Evolutionary conservation across 2,797 vertebrate genomes (phyloP).

Genomic region (Squalus acanthias): DNA sequence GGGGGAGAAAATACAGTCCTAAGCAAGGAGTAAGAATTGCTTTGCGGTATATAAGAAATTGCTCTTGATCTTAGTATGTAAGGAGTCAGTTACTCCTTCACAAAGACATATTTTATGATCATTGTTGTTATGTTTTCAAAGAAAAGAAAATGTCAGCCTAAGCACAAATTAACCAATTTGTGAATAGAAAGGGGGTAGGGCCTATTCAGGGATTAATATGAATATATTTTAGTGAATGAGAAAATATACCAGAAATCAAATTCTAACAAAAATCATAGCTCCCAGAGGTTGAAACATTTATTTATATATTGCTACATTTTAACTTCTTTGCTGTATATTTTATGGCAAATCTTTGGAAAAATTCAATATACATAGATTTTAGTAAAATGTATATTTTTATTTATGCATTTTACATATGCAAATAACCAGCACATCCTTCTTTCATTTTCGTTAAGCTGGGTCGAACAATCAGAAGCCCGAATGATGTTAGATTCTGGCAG

Average conservation of each 20-base stretch:
- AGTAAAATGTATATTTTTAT: neutral
- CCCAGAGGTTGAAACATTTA: neutral
- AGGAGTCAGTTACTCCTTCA: neutral
- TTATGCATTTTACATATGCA: neutral
- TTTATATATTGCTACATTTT: neutral
- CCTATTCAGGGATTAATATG: neutral
- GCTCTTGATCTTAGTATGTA: neutral
- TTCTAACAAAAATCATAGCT: neutral
- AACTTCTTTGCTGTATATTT: neutral
- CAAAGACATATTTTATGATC: neutral
- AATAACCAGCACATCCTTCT: neutral
- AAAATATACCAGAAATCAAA: neutral
- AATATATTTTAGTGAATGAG: neutral
- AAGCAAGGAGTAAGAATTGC: neutral
- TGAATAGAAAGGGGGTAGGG: neutral
- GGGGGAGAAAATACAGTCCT: neutral
- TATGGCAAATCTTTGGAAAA: neutral
- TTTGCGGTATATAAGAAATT: neutral
- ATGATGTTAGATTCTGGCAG: constrained; percentile 54
- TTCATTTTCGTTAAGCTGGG: neutral
- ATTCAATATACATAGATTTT: neutral
- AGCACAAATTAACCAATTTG: neutral
- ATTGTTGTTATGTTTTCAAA: neutral
- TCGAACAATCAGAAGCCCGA: constrained; percentile 44
- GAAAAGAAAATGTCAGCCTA: neutral